Evolutionary conservation across 2,888 invertebrate genomes (phyloP), one percentile per base, ranked within the genome.

Genomic region (Thereva unica): DNA sequence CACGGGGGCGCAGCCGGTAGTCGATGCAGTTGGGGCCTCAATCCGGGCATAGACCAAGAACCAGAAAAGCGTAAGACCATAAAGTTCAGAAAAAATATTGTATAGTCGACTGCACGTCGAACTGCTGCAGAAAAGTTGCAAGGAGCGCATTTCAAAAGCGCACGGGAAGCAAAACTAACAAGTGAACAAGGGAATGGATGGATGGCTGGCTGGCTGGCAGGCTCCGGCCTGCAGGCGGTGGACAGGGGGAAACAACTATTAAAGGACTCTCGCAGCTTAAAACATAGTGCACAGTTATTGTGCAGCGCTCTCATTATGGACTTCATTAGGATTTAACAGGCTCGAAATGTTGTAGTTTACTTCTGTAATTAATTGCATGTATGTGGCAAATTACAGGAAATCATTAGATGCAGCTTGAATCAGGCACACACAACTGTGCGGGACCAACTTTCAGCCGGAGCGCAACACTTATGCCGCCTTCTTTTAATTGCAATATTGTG

Each of bases 301-400:
- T 68, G 68, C 55, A 47, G 68, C 68, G 54, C 55, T 57, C 61
- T 68, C 66, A 68, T 68, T 68, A 68, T 66, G 65, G 68, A 68
- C 68, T 68, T 68, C 68, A 68, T 68, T 68, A 68, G 68, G 65
- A 68, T 66, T 68, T 68, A 68, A 68, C 68, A 68, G 68, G 65
- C 64, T 68, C 68, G 68, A 55, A 61, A 68, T 40, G 68, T 64
- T 66, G 68, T 68, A 55, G 66, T 54, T 55, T 49, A 44, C 61
- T 61, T 41, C 61, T 61, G 41, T 72, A 73, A 73, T 73, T 72
- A 73, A 72, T 72, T 72, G 69, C 71, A 71, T 73, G 72, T 70
- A 71, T 73, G 71, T 72, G 71, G 73, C 71, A 72, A 73, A 73
- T 73, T 72, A 73, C 72, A 70, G 73, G 72, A 72, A 73, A 73